Evolutionary conservation across 1,140 invertebrate species (phyloP), one percentile per base, ranked within the genome.

Genomic region (Sarcophaga peregrina): DNA sequence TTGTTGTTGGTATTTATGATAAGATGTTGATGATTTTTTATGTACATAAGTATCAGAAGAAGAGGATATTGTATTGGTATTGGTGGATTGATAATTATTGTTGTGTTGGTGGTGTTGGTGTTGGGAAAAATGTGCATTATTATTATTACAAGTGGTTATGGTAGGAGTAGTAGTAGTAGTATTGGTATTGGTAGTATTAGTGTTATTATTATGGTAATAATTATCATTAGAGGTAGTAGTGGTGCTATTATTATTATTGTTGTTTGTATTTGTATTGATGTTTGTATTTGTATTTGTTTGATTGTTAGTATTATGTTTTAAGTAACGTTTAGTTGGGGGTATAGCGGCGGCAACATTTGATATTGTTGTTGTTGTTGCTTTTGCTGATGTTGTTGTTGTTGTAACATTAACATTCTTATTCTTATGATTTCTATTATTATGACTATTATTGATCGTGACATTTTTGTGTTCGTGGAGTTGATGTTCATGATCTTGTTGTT

Each of bases 271-370:
- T 46, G 73, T 76, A n/a, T 11, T 76, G 74, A 10, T 76, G 45
- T 15, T 68, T 47, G 74, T 47, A 10, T 47, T 52, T 20, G 75
- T 20, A 50, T 15, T 9, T 20, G 73, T 54, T 11, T 48, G 47
- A 50, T 78, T 50, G 75, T 78, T 48, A 78, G 20, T 52, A 50
- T 50, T 78, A 50, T 78, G 75, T 78, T 78, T 78, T 25, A 78
- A 78, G 50, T 78, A 78, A 52, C 75, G 75, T 78, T 78, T 87
- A 82, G 85, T 88, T 86, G 85, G 88, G 86, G 75, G 75, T 78
- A 78, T 78, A 4, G n/a, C 48, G 75, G 75, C 75, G 17, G 52
- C 48, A 25, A 25, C 62, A 37, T 37, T 37, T 37, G 25, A n/a
- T n/a, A n/a, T 4, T 25, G 62, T 17, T 20, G 73, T 50, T 11